Conservation (phyloP, 35 echinoderm and acorn worm genomes). For the Chiridota heheva region DNA sequence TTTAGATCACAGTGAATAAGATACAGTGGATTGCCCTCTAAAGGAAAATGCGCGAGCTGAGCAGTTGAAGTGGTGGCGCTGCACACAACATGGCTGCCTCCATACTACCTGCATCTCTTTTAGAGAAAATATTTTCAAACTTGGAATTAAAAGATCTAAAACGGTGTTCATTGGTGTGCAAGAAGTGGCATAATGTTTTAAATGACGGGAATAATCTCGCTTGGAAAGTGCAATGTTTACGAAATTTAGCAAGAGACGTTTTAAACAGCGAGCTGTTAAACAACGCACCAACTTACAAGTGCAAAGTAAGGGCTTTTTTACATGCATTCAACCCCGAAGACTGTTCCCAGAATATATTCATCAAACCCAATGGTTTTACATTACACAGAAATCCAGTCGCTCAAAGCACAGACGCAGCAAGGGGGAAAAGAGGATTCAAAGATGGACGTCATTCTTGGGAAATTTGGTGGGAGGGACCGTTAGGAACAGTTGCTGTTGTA, state of each 20-base stretch:
- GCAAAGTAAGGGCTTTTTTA: constrained; percentile 80
- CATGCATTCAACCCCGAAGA: constrained; percentile 94
- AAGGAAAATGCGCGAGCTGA: not conserved
- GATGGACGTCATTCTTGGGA: constrained; percentile 92
- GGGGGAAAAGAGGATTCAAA: constrained; percentile 82
- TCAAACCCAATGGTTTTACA: constrained; percentile 93
- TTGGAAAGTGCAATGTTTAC: constrained; percentile 92
- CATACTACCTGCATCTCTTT: constrained; percentile 63
- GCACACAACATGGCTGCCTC: constrained; percentile 70
- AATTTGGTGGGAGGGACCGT: constrained; percentile 98
- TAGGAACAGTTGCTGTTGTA: constrained; percentile 95
- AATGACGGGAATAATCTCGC: constrained; percentile 91
- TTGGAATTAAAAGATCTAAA: constrained; percentile 90
- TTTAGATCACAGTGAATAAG: too few relatives aligned
- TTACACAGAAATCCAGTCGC: constrained; percentile 95
- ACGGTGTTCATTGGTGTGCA: constrained; percentile 82
- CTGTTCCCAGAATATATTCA: constrained; percentile 90
- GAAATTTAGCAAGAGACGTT: constrained; percentile 76
- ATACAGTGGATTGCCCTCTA: too few relatives aligned
- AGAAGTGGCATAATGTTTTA: constrained; percentile 90
- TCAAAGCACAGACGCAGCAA: constrained; percentile 98
- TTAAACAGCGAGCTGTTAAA: constrained; percentile 83
- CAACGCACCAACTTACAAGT: constrained; percentile 91
- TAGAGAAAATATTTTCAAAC: constrained; percentile 90
- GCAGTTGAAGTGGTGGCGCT: not conserved